These are phyloP conservation scores for Ceratina japonica DNA, from an alignment of 1,140 invertebrate species.

Conservation along the genomic window DNA sequence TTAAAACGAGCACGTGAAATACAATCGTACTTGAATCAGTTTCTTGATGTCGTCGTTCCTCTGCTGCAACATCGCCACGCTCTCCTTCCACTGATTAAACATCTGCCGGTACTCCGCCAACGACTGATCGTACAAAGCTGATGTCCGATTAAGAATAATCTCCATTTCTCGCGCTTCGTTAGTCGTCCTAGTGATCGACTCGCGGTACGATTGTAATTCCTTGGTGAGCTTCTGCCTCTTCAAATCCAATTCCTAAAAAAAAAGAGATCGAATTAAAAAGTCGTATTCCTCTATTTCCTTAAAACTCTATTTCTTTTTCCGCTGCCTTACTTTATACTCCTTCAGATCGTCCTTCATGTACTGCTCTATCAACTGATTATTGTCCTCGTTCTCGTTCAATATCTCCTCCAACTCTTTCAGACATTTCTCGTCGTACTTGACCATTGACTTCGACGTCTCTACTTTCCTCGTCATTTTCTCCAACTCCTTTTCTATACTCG, in stretches of 20 bases:
- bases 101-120: constrained; percentile 73
- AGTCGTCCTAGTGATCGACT: constrained; percentile 65
- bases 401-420: constrained; percentile 83
- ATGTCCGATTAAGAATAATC: constrained; percentile 72
- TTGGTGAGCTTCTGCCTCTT: constrained; percentile 69
- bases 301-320: not conserved
- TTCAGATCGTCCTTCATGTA: constrained; percentile 83
- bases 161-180: constrained; percentile 72
- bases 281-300: too few species aligned
- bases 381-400: constrained; percentile 81
- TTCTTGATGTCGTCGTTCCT: constrained; percentile 66
- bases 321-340: constrained; percentile 79
- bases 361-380: constrained; percentile 82
- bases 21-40: constrained; percentile 40
- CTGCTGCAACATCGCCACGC: constrained; percentile 70
- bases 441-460: constrained; percentile 80
- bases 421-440: constrained; percentile 82
- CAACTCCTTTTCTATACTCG: constrained; percentile 71
- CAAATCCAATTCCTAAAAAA: constrained; percentile 74
- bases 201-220: constrained; percentile 67
- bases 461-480: constrained; percentile 80
- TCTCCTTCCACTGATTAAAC: constrained; percentile 76
- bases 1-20: not conserved
- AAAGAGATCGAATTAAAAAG: not conserved
- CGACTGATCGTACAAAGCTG: constrained; percentile 71